Base-by-base conservation (phyloP, 2,113 vertebrate genomes). In the Tragulus kanchil region DNA sequence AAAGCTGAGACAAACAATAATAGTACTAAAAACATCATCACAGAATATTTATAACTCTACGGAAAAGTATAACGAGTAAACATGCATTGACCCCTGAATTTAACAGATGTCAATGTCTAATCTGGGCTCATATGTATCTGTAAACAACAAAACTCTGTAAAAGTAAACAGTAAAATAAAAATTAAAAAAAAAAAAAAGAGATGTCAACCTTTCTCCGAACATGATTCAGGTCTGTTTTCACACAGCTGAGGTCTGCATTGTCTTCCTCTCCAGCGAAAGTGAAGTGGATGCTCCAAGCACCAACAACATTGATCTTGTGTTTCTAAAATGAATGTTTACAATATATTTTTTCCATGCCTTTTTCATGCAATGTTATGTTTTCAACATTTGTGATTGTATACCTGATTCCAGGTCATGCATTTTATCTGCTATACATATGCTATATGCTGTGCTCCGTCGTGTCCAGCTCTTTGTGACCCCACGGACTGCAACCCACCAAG, bases 381-480 rank as follows among this genome's bases (percentile, higher is more conserved):
- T n/a, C 64, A 67, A n/a, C 6, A 67, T 67, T 67, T 67, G 28
- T 67, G 28, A 14, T 15, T 67, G 31, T 31, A 67, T 28, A 67
- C 25, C 13, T 67, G n/a, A 6, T 16, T 67, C 64, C 64, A 26
- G 61, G 23, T 62, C 23, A 62, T 67, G 64, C 28, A 67, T 67
- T 67, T 67, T 67, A 67, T n/a, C 64, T n/a, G 64, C 28, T 67
- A 14, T n/a, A n/a, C n/a, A n/a, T n/a, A n/a, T n/a, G n/a, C n/a
- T n/a, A n/a, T n/a, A n/a, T n/a, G n/a, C n/a, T n/a, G n/a, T 9
- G 9, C 17, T 69, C 67, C 36, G n/a, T 69, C 17, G 8, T 42
- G 67, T 69, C n/a, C 2, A 4, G 42, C n/a, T 42, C 4, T 21
- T 42, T 2, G 8, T 2, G 1, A 2, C n/a, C 17, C n/a, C 67